These are phyloP conservation scores for Vollenhovia emeryi DNA, from an alignment of 1,140 invertebrate species.

Conservation along the genomic window DNA sequence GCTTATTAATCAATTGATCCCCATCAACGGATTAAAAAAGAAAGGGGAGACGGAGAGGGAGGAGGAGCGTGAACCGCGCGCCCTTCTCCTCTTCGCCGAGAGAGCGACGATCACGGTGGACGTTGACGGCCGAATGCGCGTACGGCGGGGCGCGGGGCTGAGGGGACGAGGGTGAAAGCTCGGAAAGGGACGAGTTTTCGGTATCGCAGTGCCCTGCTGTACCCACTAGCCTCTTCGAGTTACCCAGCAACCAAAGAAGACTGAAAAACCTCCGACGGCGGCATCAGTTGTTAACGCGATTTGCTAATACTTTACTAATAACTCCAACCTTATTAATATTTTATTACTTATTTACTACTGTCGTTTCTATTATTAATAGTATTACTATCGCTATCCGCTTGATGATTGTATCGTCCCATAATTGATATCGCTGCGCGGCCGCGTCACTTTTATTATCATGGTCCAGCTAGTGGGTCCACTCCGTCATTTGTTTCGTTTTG, in stretches of 20 bases:
- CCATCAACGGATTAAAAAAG: constrained; percentile 73
- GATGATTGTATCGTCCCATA: constrained; percentile 13
- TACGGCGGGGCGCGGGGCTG: background rate
- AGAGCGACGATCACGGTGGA: constrained; percentile 19
- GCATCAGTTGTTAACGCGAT: constrained; percentile 80
- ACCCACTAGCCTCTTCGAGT: constrained; percentile 79
- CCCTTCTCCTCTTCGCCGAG: constrained; percentile 54
- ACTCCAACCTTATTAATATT: constrained; percentile 58
- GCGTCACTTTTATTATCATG: no score
- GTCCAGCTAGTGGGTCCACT: no score
- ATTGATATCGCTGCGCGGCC: constrained; percentile 12
- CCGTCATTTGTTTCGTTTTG: no score
- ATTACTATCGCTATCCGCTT: constrained; percentile 39
- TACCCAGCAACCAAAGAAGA: constrained; percentile 85
- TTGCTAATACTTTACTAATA: constrained; percentile 72
- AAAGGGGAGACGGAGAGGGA: background rate
- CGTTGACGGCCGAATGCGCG: background rate
- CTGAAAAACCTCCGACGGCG: constrained; percentile 84
- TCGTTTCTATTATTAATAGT: constrained; percentile 65
- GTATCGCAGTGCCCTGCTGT: constrained; percentile 60
- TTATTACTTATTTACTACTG: constrained; percentile 67
- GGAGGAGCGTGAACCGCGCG: constrained; percentile 76
- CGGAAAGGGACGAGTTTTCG: constrained; percentile 41
- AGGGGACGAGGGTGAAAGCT: constrained; percentile 17
- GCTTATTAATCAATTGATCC: constrained; percentile 82